phyloP scores from a whole-genome alignment of 1,140 invertebrate genomes.

The Streblospio benedicti region DNA sequence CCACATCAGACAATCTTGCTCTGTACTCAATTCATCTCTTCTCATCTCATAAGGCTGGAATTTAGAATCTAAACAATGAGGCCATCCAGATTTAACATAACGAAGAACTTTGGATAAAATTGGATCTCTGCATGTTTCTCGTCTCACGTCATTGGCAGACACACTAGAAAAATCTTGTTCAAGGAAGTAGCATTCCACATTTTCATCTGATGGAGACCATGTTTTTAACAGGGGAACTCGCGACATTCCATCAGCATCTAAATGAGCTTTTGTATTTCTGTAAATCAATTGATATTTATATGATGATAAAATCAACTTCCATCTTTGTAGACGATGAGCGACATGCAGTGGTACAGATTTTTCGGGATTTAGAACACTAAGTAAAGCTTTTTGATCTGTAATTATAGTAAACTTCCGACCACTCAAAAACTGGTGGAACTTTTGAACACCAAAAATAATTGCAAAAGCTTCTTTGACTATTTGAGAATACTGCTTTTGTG shows the following conservation, averaged over 20 bases:
- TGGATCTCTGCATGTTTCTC: too few species aligned
- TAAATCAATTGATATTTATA: slow-evolving; percentile 22
- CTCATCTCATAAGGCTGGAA: background rate
- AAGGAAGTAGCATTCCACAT: too few species aligned
- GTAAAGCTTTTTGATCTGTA: slow-evolving; percentile 47
- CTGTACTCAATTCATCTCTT: slow-evolving; percentile 4
- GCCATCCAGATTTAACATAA: too few species aligned
- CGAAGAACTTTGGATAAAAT: too few species aligned
- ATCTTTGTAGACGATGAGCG: slow-evolving; percentile 24
- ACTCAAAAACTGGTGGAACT: slow-evolving; percentile 48
- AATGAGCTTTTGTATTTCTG: too few species aligned
- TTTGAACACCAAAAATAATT: slow-evolving; percentile 43
- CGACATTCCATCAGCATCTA: too few species aligned
- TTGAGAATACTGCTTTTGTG: slow-evolving; percentile 50
- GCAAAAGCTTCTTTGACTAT: slow-evolving; percentile 51
- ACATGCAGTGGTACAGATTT: slow-evolving; percentile 31
- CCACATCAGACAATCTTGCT: slow-evolving; percentile 9
- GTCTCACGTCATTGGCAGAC: too few species aligned
- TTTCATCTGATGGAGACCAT: too few species aligned
- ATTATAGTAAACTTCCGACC: slow-evolving; percentile 41
- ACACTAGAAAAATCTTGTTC: too few species aligned
- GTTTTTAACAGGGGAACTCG: too few species aligned
- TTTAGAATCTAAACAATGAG: too few species aligned
- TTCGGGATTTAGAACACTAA: slow-evolving; percentile 32
- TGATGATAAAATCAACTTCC: slow-evolving; percentile 16